A percentile compares a stretch with the other conserved stretches of the same genome.
Evolutionary conservation across 2,888 invertebrate genomes (phyloP).

Genomic region (Drosophila suboccidentalis): DNA sequence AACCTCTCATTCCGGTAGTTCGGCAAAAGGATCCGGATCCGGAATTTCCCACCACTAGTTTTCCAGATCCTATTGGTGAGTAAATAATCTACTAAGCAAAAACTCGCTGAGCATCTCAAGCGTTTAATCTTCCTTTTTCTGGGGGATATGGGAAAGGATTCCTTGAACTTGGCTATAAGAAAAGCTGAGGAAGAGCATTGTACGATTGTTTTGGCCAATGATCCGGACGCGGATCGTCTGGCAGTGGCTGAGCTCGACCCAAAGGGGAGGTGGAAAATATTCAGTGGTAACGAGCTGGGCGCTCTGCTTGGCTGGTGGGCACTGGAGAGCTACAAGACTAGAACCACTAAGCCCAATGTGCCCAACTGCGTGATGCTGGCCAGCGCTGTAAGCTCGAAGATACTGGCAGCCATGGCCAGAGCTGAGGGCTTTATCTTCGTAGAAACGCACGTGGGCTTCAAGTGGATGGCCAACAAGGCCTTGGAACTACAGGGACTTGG

Average conservation of each 20-base stretch:
- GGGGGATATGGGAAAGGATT: conserved; percentile 93
- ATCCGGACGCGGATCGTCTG: conserved; percentile 98
- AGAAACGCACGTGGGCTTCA: conserved; percentile 99
- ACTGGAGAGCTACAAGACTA: conserved; percentile 88
- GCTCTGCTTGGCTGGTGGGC: conserved; percentile 98
- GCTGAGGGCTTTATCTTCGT: conserved; percentile 91
- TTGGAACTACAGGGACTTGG: conserved; percentile 90
- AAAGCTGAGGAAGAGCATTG: conserved; percentile 91
- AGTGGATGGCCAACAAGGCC: conserved; percentile 98
- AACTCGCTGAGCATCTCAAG: neutral
- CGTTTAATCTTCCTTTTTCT: neutral
- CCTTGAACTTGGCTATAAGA: conserved; percentile 90
- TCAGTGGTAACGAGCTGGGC: conserved; percentile 98
- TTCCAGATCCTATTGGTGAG: conserved; percentile 94
- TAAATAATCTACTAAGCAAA: neutral
- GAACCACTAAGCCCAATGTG: conserved; percentile 84
- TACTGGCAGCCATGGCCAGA: conserved; percentile 92
- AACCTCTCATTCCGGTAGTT: conserved; percentile 84
- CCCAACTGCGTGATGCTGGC: conserved; percentile 93
- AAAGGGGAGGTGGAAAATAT: conserved; percentile 85
- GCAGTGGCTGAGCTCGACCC: conserved; percentile 95
- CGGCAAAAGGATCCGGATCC: conserved; percentile 96
- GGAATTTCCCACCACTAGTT: conserved; percentile 93
- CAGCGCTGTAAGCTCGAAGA: conserved; percentile 98
- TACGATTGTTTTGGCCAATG: conserved; percentile 95